phyloP scores from a whole-genome alignment of 2,797 vertebrate genomes.

The Cynopterus sphinx region DNA sequence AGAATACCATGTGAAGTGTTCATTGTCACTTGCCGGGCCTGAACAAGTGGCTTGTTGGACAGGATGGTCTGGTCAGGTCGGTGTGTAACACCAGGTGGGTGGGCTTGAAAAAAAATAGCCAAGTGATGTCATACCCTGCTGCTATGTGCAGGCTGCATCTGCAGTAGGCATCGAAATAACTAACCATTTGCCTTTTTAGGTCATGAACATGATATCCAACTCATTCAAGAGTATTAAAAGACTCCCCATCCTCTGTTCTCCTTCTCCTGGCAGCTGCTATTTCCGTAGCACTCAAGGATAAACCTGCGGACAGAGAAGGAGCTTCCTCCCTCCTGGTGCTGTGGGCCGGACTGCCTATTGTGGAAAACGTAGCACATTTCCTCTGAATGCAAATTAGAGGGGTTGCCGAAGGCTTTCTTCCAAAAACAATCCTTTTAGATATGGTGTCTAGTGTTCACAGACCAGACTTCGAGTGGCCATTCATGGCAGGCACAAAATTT shows the following conservation, averaged over 20 bases:
- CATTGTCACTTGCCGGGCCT: rapidly evolving
- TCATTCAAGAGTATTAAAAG: background rate
- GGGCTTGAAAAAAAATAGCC: background rate
- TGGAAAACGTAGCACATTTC: constrained; percentile 61
- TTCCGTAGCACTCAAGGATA: constrained; percentile 37
- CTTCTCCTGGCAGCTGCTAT: constrained; percentile 9
- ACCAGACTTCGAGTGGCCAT: background rate
- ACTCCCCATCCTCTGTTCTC: background rate
- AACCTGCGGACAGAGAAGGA: background rate
- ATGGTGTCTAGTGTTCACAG: constrained; percentile 17
- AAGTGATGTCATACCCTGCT: background rate
- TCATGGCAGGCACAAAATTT: background rate
- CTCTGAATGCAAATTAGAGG: constrained; percentile 20
- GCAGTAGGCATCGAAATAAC: background rate
- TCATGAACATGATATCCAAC: background rate
- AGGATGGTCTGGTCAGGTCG: background rate
- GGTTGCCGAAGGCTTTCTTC: constrained; percentile 24
- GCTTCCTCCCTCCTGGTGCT: constrained; percentile 28
- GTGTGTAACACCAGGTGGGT: background rate
- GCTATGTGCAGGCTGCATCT: background rate
- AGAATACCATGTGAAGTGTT: background rate
- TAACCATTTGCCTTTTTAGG: constrained; percentile 59
- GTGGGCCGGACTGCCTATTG: constrained; percentile 5
- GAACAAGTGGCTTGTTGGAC: background rate
- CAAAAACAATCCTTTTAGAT: constrained; percentile 20